Evolutionary conservation across 2,888 invertebrate species (phyloP).

Genomic region (Clostera curtula): DNA sequence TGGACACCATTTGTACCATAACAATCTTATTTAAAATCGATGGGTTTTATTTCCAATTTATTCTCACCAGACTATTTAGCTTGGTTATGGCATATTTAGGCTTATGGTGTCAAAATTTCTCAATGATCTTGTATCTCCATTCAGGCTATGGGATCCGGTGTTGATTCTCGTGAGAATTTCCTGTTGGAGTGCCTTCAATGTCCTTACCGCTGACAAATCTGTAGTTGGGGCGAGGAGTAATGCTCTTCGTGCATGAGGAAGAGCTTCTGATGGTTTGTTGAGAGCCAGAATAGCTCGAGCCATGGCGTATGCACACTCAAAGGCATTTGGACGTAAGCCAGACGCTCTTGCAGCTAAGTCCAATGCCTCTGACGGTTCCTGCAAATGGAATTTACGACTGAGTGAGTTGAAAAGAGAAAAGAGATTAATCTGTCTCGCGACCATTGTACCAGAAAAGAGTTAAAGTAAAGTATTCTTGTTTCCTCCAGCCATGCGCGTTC

Average conservation of each 20-base stretch:
- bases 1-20: slow-evolving; percentile 1
- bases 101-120: slow-evolving; percentile 69
- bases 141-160: slow-evolving; percentile 55
- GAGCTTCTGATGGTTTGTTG: slow-evolving; percentile 82
- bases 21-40: not conserved
- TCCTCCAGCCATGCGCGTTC: too few relatives aligned
- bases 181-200: slow-evolving; percentile 83
- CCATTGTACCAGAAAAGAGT: too few relatives aligned
- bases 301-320: slow-evolving; percentile 94
- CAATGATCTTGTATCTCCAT: slow-evolving; percentile 54
- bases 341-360: slow-evolving; percentile 92
- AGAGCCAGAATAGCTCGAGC: slow-evolving; percentile 90
- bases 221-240: slow-evolving; percentile 81
- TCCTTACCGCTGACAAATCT: slow-evolving; percentile 82
- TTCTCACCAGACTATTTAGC: not conserved
- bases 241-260: slow-evolving; percentile 89
- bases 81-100: slow-evolving; percentile 57
- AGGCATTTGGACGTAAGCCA: slow-evolving; percentile 88
- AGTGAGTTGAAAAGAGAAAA: too few relatives aligned
- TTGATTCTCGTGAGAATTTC: slow-evolving; percentile 77
- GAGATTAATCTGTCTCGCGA: too few relatives aligned
- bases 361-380: slow-evolving; percentile 90
- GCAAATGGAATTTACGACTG: slow-evolving; percentile 21
- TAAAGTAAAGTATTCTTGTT: too few relatives aligned
- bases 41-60: not conserved